These are phyloP conservation scores for Danaus chrysippus DNA, from an alignment of 2,888 invertebrate genomes.

Conservation along the genomic window DNA sequence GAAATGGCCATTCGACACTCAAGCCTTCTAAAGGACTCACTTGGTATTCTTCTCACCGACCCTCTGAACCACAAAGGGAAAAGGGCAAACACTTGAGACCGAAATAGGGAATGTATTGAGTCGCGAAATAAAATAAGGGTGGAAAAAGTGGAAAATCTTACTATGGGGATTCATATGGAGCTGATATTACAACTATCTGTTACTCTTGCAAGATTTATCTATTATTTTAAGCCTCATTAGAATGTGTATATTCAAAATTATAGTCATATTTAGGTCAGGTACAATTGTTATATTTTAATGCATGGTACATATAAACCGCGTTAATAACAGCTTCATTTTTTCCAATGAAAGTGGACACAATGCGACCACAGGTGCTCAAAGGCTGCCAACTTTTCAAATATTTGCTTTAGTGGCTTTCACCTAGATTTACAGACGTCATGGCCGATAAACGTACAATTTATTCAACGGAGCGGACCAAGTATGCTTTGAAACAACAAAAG, in stretches of 20 bases:
- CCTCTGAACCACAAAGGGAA: constrained; percentile 64
- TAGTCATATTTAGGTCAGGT: neutral
- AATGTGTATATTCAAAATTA: constrained; percentile 1
- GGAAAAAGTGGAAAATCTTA: constrained; percentile 54
- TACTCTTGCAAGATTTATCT: neutral
- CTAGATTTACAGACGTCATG: constrained; percentile 62
- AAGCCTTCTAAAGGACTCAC: constrained; percentile 57
- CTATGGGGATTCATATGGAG: constrained; percentile 42
- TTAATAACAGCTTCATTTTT: constrained; percentile 41
- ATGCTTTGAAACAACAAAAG: constrained; percentile 73
- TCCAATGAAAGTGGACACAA: constrained; percentile 56
- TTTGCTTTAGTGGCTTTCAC: constrained; percentile 69
- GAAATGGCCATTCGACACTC: constrained; percentile 67
- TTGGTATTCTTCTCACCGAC: constrained; percentile 70
- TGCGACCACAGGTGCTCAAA: constrained; percentile 71
- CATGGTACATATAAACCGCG: neutral
- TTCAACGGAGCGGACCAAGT: constrained; percentile 70
- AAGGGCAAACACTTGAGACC: constrained; percentile 69
- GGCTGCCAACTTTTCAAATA: constrained; percentile 69
- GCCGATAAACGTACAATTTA: constrained; percentile 66
- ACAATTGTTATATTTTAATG: neutral
- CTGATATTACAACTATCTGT: constrained; percentile 33
- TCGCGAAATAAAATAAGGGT: constrained; percentile 76
- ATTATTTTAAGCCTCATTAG: neutral
- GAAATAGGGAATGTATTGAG: constrained; percentile 76